Evolutionary conservation across 2,113 vertebrate species (phyloP), one percentile per base, ranked within the genome.

Genomic region (Melanocharis versteri): DNA sequence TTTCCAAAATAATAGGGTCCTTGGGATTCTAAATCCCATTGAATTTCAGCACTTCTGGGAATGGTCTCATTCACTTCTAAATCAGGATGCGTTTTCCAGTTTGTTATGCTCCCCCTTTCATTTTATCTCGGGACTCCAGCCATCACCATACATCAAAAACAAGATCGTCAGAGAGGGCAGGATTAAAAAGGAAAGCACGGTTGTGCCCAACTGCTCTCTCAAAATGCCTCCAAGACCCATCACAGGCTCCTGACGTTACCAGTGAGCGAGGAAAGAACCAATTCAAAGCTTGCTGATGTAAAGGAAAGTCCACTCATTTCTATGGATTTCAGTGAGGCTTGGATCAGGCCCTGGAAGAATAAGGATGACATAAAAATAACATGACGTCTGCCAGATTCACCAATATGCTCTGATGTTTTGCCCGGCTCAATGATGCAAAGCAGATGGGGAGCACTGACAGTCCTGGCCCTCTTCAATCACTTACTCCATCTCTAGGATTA

Each of bases 341-440:
- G 96, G 92, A 96, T 93, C 85, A 81, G 88, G 76, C 90, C 75
- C 48, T 96, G 90, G 86, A 96, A 97, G 93, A 95, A 95, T 73
- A 92, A 86, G 68, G 90, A 97, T 95, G 93, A 97, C 93, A 96
- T 97, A 96, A 96, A 97, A 96, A 97, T 90, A 96, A 97, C 94
- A 96, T 95, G 96, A 96, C 83, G 37, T 95, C 84, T 95, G 94
- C 94, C 96, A 97, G 92, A 95, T 96, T 75, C 95, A 93, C 94
- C 94, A 96, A 93, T 94, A 94, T 95, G 93, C 95, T 97, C 94
- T 97, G 96, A 96, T 94, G 95, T 96, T 95, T 96, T 96, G 95
- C 95, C 94, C 93, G 0, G 94, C 88, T 89, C 93, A 56, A 9
- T 95, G 94, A 97, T 95, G 94, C 90, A 95, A 97, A 97, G 95